phyloP scores from a whole-genome alignment of 2,888 invertebrate species.

The Rhorus exstirpatorius region DNA sequence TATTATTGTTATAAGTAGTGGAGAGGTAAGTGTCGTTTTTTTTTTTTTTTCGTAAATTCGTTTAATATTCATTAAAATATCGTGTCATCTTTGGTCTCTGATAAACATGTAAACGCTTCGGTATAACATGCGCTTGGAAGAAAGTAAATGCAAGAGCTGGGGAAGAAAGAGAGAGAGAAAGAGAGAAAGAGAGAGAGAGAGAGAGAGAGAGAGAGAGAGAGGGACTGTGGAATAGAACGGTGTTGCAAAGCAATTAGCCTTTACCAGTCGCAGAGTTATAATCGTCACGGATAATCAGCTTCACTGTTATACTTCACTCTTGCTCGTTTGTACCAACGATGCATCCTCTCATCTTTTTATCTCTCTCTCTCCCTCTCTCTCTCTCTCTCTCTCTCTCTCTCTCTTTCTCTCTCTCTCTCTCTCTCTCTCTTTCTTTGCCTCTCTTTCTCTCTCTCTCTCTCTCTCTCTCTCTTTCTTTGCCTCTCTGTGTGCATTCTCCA shows the following conservation, averaged over 20 bases:
- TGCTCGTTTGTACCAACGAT: constrained; percentile 11
- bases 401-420: no score
- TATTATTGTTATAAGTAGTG: neutral
- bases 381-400: constrained; percentile 41
- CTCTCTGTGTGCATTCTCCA: constrained; percentile 24
- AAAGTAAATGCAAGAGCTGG: neutral
- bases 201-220: no score
- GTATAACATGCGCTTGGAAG: constrained; percentile 2
- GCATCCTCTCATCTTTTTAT: constrained; percentile 9
- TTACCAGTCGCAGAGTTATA: constrained; percentile 52
- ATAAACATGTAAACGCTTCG: constrained; percentile 33
- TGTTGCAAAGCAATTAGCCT: constrained; percentile 62
- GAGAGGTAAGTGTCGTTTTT: no score
- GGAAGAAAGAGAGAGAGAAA: neutral
- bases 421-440: no score
- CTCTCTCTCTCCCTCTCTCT: no score
- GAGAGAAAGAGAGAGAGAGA: no score
- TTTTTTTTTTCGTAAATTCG: neutral
- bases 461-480: no score
- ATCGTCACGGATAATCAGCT: constrained; percentile 66
- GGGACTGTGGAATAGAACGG: constrained; percentile 48
- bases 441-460: no score
- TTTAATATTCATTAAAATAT: neutral
- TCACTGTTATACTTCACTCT: constrained; percentile 58
- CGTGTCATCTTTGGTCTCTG: neutral